A percentile compares a stretch with the other conserved stretches of the same genome.
Evolutionary conservation across 2,797 vertebrate species (phyloP).

Genomic region (Lepus townsendii): DNA sequence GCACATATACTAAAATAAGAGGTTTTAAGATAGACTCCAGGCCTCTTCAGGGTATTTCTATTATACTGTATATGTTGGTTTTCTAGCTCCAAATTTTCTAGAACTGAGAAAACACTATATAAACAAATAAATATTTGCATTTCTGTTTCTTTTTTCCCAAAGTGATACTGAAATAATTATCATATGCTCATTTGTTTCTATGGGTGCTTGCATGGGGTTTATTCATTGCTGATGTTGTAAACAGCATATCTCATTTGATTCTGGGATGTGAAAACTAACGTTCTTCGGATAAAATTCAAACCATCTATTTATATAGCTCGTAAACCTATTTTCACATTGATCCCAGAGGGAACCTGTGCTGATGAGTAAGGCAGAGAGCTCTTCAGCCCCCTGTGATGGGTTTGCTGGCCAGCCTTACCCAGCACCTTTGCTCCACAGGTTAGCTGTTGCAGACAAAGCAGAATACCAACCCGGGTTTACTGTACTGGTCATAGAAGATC

Average conservation of each 20-base stretch:
- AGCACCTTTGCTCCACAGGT: neutral
- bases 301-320: neutral
- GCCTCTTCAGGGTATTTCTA: constrained; percentile 11
- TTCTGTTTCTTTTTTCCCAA: constrained; percentile 44
- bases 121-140: neutral
- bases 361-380: neutral
- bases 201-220: neutral
- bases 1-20: too few species aligned
- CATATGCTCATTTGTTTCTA: neutral
- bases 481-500: constrained; percentile 98
- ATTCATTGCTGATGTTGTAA: constrained; percentile 6
- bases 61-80: constrained; percentile 15
- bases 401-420: neutral
- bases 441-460: constrained; percentile 57
- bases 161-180: constrained; percentile 45
- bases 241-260: constrained; percentile 16
- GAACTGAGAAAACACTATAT: neutral
- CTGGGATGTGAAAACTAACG: constrained; percentile 27
- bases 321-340: neutral
- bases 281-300: constrained; percentile 57
- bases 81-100: constrained; percentile 38
- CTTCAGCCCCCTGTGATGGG: neutral
- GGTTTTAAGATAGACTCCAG: constrained; percentile 42
- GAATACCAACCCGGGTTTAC: constrained; percentile 95
- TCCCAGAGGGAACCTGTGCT: neutral